These are phyloP conservation scores for Cephus rjabovi DNA, from an alignment of 2,888 invertebrate genomes.

Conservation along the genomic window DNA sequence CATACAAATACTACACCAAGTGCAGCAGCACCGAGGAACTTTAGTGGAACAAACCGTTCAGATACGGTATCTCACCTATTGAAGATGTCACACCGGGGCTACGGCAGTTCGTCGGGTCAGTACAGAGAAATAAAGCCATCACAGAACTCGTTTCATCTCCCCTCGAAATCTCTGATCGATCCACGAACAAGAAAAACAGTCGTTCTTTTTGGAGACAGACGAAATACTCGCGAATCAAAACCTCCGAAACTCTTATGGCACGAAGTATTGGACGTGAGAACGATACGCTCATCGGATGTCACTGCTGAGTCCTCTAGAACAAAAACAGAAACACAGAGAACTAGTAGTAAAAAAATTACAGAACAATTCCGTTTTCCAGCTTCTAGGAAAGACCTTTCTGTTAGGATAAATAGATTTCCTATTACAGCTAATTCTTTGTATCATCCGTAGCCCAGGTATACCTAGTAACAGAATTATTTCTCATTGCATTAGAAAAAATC, in stretches of 20 bases:
- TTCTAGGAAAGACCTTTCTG: neutral
- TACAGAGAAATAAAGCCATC: conserved; percentile 18
- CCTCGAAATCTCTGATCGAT: conserved; percentile 6
- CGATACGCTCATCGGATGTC: neutral
- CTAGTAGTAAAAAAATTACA: neutral
- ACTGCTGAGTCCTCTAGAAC: neutral
- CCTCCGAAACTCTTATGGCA: neutral
- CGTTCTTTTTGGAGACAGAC: neutral
- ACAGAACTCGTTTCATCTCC: conserved; percentile 1
- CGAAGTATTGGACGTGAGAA: neutral
- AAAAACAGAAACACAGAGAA: neutral
- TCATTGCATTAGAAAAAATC: neutral
- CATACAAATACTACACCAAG: conserved; percentile 45
- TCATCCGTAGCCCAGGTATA: neutral
- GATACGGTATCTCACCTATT: conserved; percentile 74
- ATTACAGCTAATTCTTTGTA: neutral
- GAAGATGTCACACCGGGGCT: conserved; percentile 80
- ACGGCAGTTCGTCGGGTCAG: conserved; percentile 70
- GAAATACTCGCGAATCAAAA: neutral
- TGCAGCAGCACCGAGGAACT: conserved; percentile 59
- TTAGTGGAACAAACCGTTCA: conserved; percentile 62
- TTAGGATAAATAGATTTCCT: neutral
- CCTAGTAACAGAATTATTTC: neutral
- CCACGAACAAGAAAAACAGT: conserved; percentile 18
- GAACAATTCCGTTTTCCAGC: neutral